phyloP scores from a whole-genome alignment of 2,797 vertebrate genomes.

The Eleutherodactylus coqui region DNA sequence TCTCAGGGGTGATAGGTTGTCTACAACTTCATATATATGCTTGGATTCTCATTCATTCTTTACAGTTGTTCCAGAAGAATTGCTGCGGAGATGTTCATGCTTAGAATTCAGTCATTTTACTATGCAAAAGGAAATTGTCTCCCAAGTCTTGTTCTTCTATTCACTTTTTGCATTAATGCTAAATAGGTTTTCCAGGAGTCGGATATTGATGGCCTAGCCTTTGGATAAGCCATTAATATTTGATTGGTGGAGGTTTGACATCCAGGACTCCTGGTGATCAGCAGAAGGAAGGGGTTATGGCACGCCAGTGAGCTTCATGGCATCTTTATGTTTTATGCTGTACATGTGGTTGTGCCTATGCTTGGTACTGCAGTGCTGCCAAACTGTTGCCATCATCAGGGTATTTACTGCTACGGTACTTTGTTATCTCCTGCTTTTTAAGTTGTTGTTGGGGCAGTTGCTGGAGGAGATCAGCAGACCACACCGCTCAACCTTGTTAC shows the following conservation, averaged over 20 bases:
- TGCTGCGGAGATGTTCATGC: neutral
- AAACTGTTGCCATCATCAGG: too few relatives aligned
- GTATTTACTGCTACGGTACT: too few relatives aligned
- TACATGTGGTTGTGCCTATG: too few relatives aligned
- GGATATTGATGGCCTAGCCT: neutral
- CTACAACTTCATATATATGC: neutral
- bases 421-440: too few relatives aligned
- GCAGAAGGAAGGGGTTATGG: neutral
- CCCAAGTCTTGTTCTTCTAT: neutral
- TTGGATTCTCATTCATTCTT: neutral
- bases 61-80: neutral
- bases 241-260: neutral
- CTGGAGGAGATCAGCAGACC: too few relatives aligned
- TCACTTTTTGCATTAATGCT: neutral
- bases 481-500: too few relatives aligned
- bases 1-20: slow-evolving; percentile 35
- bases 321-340: neutral
- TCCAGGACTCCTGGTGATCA: neutral
- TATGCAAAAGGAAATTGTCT: neutral
- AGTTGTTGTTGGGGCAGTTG: too few relatives aligned
- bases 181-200: neutral
- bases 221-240: neutral
- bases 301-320: neutral
- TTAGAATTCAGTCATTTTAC: neutral
- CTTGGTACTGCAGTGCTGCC: too few relatives aligned